Base-by-base conservation (phyloP, 2,113 vertebrate species). In the Scomber japonicus region DNA sequence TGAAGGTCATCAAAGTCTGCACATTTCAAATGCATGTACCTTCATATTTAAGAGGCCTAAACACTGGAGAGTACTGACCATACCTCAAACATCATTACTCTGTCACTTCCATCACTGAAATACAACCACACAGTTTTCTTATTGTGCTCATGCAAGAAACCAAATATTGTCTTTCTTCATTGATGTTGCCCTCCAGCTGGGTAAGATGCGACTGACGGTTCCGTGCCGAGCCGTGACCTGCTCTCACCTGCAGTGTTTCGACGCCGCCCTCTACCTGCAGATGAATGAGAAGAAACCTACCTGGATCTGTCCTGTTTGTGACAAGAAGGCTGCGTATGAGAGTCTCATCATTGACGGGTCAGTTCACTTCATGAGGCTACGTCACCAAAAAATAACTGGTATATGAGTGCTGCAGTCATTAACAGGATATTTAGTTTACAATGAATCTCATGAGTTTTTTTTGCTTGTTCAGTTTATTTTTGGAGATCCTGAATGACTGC, bases 201-300 rank as follows among this genome's bases (percentile, higher is more conserved):
- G 98, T 5, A 99, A 99, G 92, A 99, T 99, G 98, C 96, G 98
- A 1, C 94, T 99, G 81, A 97, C 96, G 0, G 97, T 98, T 80
- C 98, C 98, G 0, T 99, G 98, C 86, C 95, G 98, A 19, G 97
- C 98, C 1, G 96, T 98, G 62, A 99, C 98, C 59, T 99, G 98
- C 93, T 97, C 97, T 54, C 98, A 99, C 71, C 95, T 99, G 79
- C 98, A 99, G 81, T 99, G 98, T 88, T 99, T 99, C 19, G 98
- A 99, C 72, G 98, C 98, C 53, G 98, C 97, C 62, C 96, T 99
- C 64, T 99, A 99, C 91, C 95, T 99, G 44, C 98, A 99, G 94
- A 99, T 99, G 98, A 99, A 99, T 75, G 98, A 99, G 71, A 99
- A 98, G 94, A 99, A 99, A 50, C 97, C 98, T 35, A 97, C 97